Evolutionary conservation across 2,797 vertebrate genomes (phyloP), one percentile per base, ranked within the genome.

Genomic region (Betta splendens): DNA sequence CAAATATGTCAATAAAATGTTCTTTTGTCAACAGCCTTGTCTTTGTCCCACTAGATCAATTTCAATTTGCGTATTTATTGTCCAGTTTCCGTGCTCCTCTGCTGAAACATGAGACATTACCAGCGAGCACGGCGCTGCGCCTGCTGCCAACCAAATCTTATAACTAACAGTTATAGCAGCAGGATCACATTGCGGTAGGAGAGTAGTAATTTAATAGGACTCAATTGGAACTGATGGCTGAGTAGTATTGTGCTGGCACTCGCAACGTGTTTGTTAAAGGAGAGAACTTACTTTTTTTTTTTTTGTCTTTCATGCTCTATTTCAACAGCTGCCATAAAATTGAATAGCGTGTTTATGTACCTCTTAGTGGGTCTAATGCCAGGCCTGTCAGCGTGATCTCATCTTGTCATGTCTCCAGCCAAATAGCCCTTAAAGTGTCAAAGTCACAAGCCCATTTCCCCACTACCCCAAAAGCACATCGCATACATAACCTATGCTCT

Each of bases 301-400:
- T 55, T 45, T 17, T 61, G 40, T 33, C 54, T 33, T 49, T 18
- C 3, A 72, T 43, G 60, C 54, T 46, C 52, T 64, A 70, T 89
- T 85, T 85, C 88, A 85, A 69, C 56, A 71, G 53, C 68, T 57
- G 47, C 68, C 74, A 70, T 88, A 66, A 87, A 77, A 86, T 66
- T 73, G 58, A 81, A 66, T 67, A 48, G 51, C 53, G 77, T 76
- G 77, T 88, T 87, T 77, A 84, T 79, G 60, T 66, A 67, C 64
- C 56, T 53, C 55, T 46, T n/a, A 47, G 55, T 31, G 38, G 55
- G 50, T 64, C 46, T 61, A 38, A 62, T 64, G 72, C 67, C 83
- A 74, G 40, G 33, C 26, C 57, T 70, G 69, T 85, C 80, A 74
- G 62, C 71, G 76, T 43, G 65, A 57, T 64, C 53, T 74, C 61